phyloP scores from a whole-genome alignment of 2,888 invertebrate genomes.

The Meta bourneti region DNA sequence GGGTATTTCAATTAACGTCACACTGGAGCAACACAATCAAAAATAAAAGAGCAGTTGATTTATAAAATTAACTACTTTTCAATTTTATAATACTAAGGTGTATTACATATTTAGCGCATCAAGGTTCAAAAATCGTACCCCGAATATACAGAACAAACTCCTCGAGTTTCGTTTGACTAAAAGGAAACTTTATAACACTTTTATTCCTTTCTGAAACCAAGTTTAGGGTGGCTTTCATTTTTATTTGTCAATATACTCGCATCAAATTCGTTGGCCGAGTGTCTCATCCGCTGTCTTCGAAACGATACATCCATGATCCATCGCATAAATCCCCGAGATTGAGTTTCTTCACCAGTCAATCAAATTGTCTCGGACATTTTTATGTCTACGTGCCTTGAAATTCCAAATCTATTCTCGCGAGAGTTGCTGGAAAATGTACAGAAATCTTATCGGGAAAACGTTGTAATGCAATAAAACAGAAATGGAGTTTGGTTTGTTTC shows the following conservation, averaged over 20 bases:
- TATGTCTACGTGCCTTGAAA: neutral
- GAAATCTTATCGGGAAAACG: neutral
- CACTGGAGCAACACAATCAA: too few species aligned
- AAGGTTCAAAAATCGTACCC: too few species aligned
- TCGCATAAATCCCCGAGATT: slow-evolving; percentile 7
- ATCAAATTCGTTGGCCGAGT: neutral
- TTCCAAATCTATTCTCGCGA: neutral
- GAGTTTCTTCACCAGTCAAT: slow-evolving; percentile 15
- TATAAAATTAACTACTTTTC: too few species aligned
- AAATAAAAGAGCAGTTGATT: too few species aligned
- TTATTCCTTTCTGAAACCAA: neutral
- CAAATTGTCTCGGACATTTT: slow-evolving; percentile 8
- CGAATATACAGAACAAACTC: too few species aligned
- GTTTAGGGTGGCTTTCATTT: neutral
- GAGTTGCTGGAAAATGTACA: neutral
- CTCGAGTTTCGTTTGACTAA: neutral
- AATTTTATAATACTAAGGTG: too few species aligned
- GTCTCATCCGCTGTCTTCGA: slow-evolving; percentile 2
- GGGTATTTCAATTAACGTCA: too few species aligned
- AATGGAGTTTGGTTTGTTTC: too few species aligned
- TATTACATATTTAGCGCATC: too few species aligned
- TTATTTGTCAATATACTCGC: neutral
- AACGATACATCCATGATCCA: slow-evolving; percentile 12
- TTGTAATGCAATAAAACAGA: neutral
- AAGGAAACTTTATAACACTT: neutral